Evolutionary conservation across 2,113 vertebrate species (phyloP).

Genomic region (Baryphthengus martii): DNA sequence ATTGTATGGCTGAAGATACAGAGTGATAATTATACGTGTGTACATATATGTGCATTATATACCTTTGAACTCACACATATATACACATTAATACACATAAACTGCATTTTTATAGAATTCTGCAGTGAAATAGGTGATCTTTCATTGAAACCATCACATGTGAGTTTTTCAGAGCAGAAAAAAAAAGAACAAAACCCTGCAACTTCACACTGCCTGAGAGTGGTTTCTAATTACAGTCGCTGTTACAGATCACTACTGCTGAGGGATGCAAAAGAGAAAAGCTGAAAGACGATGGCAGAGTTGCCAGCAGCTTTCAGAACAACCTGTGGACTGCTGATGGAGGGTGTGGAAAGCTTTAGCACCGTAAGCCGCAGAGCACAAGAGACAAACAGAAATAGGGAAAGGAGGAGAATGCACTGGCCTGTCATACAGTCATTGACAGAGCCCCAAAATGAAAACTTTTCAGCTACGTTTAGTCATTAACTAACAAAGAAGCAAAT

Average conservation of each 20-base stretch:
- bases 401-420: not conserved
- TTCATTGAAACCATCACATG: not conserved
- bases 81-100: not conserved
- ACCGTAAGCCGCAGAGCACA: not conserved
- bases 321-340: not conserved
- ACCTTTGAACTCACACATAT: not conserved
- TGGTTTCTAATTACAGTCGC: slow-evolving; percentile 25
- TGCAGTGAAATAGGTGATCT: not conserved
- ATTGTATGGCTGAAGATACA: not conserved
- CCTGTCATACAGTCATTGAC: not conserved
- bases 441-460: not conserved
- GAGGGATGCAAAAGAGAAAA: not conserved
- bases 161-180: not conserved
- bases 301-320: slow-evolving; percentile 4
- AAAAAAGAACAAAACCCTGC: not conserved
- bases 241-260: not conserved
- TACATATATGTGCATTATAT: not conserved
- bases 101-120: not conserved
- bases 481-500: not conserved
- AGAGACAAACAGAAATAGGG: not conserved
- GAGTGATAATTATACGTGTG: not conserved
- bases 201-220: not conserved
- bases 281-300: not conserved
- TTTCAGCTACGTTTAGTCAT: not conserved
- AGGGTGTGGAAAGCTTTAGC: not conserved